Base-by-base conservation (phyloP, 2,888 invertebrate genomes). In the Hoplodrina ambigua region DNA sequence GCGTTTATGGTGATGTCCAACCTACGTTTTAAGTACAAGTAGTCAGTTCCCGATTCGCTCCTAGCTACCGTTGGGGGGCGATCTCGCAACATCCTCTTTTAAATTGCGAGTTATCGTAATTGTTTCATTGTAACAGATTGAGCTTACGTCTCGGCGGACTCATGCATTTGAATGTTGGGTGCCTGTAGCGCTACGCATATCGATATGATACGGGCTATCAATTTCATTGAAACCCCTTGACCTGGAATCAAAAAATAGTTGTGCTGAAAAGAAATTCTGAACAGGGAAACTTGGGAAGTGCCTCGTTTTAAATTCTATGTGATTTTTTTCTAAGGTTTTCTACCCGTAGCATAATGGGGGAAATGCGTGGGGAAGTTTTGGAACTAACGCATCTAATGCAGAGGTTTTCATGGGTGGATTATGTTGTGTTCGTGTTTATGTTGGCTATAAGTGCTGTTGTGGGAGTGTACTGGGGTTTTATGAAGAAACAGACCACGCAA, bases 401-500 rank as follows among this genome's bases (percentile, higher is more conserved):
- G 86, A 96, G 95, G 81, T 98, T 98, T 86, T 97, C 97, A 17
- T 97, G 97, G 96, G 96, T 96, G 62, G 98, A 98, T 90, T 98
- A 98, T 92, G 88, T 97, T 1, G 97, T 98, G 80, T 98, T 98
- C 90, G 96, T 97, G 69, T 87, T 96, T 0, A 98, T 98, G 98
- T 92, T 98, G 83, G 93, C 97, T 17, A 96, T 97, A 50, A 98
- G 98, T 91, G 97, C 98, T 0, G 93, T 96, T 15, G 97, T 98
- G 57, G 98, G 98, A 0, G 92, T 98, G n/a, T 98, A 98, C 89
- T 98, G 98, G 93, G 98, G 98, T 1, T 97, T 98, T 79, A 96
- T 97, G 89, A 97, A 97, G 88, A 97, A 97, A 74, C 96, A 97
- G 64, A 94, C 94, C 0, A 96, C 95, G 8, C 96, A 97, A 64